phyloP scores from a whole-genome alignment of 2,888 invertebrate genomes.

The Deilephila elpenor region DNA sequence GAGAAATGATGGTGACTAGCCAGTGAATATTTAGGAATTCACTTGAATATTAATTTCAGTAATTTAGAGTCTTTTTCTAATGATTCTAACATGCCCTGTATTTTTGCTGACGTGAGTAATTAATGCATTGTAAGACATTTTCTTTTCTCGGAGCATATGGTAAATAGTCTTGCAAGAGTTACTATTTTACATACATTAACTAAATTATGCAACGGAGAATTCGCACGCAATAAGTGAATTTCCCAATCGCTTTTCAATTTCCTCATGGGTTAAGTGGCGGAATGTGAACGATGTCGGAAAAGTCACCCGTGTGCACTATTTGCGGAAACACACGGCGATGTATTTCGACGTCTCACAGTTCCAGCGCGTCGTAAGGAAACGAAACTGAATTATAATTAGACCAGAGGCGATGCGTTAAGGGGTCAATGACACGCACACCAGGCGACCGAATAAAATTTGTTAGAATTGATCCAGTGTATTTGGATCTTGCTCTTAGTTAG shows the following conservation, averaged over 20 bases:
- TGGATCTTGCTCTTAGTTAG: neutral
- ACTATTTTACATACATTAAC: neutral
- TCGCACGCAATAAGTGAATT: conserved; percentile 10
- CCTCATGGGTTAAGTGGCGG: neutral
- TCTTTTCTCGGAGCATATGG: no score
- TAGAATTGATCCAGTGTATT: conserved; percentile 40
- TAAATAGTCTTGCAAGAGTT: no score
- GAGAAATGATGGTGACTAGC: no score
- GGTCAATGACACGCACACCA: conserved; percentile 76
- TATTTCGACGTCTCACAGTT: conserved; percentile 20
- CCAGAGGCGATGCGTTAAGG: conserved; percentile 73
- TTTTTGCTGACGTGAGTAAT: no score
- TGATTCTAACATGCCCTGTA: no score
- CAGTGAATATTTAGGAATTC: no score
- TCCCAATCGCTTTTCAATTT: neutral
- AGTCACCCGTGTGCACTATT: neutral
- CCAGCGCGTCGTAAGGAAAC: conserved; percentile 61
- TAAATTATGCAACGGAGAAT: neutral
- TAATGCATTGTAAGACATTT: no score
- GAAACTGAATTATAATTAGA: conserved; percentile 75
- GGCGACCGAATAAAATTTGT: conserved; percentile 63
- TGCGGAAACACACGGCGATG: conserved; percentile 11
- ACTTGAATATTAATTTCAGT: no score
- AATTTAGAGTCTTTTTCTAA: no score
- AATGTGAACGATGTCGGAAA: neutral